Base-by-base conservation (phyloP, 2,888 invertebrate genomes). In the Macrophya annulata region DNA sequence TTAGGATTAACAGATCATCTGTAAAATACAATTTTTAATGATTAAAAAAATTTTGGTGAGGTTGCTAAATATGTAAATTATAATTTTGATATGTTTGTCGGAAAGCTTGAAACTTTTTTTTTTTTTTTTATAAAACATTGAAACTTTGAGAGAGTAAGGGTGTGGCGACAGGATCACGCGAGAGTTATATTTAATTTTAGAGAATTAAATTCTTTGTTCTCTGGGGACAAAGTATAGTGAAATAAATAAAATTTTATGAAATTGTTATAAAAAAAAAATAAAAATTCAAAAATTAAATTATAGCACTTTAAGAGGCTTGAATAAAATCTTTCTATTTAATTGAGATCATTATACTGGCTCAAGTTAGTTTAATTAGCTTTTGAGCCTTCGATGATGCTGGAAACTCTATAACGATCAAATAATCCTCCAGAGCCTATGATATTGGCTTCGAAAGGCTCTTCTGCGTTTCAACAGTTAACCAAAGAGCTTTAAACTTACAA, bases 381-480 rank as follows among this genome's bases (percentile, higher is more conserved):
- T n/a, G 8, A 55, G n/a, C n/a, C 55, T 55, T 55, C n/a, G 8
- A 55, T 55, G 55, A 55, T 55, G n/a, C 55, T 55, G 55, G 55
- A 55, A 55, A 55, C n/a, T n/a, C 55, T 55, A 55, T n/a, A n/a
- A n/a, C n/a, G 55, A 55, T 55, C 17, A 55, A 55, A 55, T 55
- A 55, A 55, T 55, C 55, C 55, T n/a, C n/a, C n/a, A 55, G 17
- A 51, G 55, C 55, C n/a, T 55, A 55, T 55, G 55, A 55, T 55
- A 55, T n/a, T 8, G 55, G n/a, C 55, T 55, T 55, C 55, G 55
- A 55, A 55, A 55, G n/a, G 55, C 55, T 55, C 55, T n/a, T n/a
- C n/a, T 55, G 55, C 55, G 55, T n/a, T 55, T n/a, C 55, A 55
- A 55, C 55, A 55, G 17, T 55, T 55, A 55, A n/a, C 55, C n/a